Conservation (phyloP, 2,888 invertebrate species). For the Thyatira batis region DNA sequence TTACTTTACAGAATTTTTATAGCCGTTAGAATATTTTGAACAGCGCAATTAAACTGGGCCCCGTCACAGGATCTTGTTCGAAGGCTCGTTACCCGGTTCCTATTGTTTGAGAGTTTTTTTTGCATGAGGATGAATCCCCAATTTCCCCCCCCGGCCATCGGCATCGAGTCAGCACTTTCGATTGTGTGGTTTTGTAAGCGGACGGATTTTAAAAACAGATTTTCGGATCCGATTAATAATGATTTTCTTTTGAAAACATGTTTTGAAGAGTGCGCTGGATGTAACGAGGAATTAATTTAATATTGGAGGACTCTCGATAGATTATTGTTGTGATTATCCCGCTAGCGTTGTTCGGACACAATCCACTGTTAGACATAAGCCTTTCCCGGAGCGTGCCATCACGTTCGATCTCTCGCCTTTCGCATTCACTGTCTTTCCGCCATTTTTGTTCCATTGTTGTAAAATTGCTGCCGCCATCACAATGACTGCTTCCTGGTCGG, state of each 20-base stretch:
- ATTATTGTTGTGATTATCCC: not conserved
- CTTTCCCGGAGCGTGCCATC: not conserved
- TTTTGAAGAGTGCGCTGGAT: not conserved
- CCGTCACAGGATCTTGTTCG: slow-evolving; percentile 14
- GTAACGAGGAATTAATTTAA: not conserved
- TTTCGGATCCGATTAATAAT: slow-evolving; percentile 1
- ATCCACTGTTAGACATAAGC: not conserved
- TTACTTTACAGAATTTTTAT: slow-evolving; percentile 16
- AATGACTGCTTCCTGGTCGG: not conserved
- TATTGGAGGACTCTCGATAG: not conserved
- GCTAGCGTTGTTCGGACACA: not conserved
- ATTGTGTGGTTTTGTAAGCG: slow-evolving; percentile 30
- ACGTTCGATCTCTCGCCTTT: slow-evolving; percentile 1
- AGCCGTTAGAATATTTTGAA: slow-evolving; percentile 13
- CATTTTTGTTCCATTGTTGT: not conserved
- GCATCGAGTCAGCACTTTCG: slow-evolving; percentile 44
- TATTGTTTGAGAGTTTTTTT: slow-evolving; percentile 44
- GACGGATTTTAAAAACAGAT: not conserved
- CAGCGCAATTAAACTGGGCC: slow-evolving; percentile 9
- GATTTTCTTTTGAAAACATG: slow-evolving; percentile 1
- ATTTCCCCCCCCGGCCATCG: slow-evolving; percentile 28
- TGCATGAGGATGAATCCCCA: slow-evolving; percentile 37
- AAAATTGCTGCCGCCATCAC: not conserved
- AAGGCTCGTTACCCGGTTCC: slow-evolving; percentile 27
- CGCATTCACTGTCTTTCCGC: not conserved